Percentiles rank a stretch among this genome's conserved stretches.
phyloP scores from a whole-genome alignment of 1,140 invertebrate genomes.

The Micrasema minimum region DNA sequence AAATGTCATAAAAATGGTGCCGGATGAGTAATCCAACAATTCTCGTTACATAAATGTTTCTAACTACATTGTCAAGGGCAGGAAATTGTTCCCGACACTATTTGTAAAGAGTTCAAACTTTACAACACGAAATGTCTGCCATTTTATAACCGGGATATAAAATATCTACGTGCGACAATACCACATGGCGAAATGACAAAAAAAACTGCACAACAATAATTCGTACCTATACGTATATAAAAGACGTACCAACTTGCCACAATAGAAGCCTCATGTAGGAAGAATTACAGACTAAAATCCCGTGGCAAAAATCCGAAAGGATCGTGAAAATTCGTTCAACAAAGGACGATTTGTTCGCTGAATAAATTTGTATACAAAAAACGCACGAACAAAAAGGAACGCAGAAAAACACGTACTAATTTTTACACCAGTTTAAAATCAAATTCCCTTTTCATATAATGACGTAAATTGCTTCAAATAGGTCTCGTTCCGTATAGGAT shows the following conservation, averaged over 20 bases:
- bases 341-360: constrained; percentile 15
- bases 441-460: background rate
- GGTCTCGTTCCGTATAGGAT: background rate
- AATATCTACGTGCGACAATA: background rate
- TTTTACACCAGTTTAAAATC: too few relatives aligned
- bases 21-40: too few relatives aligned
- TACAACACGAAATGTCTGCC: background rate
- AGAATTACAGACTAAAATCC: background rate
- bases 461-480: constrained; percentile 3
- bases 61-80: background rate
- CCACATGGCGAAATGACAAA: constrained; percentile 14
- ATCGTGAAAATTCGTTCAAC: constrained; percentile 28
- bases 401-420: too few relatives aligned
- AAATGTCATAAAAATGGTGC: too few relatives aligned
- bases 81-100: constrained; percentile 11
- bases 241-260: constrained; percentile 2
- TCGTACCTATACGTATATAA: too few relatives aligned
- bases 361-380: constrained; percentile 20
- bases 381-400: constrained; percentile 5
- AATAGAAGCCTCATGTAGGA: constrained; percentile 3
- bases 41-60: too few relatives aligned
- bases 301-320: background rate
- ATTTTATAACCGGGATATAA: constrained; percentile 5
- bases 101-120: constrained; percentile 5
- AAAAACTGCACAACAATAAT: constrained; percentile 25